Evolutionary conservation across 2,113 vertebrate genomes (phyloP).

Genomic region (Mastomys natalensis): DNA sequence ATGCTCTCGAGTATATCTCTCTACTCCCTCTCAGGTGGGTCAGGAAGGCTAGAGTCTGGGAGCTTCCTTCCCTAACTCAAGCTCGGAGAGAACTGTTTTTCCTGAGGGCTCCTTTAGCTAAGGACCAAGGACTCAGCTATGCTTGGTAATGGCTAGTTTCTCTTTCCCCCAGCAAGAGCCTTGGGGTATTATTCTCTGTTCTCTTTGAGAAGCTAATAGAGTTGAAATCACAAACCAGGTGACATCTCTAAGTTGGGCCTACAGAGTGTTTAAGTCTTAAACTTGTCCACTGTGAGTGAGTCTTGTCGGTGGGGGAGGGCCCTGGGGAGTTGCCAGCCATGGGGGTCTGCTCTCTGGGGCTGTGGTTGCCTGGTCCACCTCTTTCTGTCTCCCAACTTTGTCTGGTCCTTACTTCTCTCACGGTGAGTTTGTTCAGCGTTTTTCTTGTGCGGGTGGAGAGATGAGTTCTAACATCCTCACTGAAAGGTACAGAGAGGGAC

Average conservation of each 20-base stretch:
- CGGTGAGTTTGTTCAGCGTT: not conserved
- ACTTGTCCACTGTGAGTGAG: not conserved
- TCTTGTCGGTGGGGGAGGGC: not conserved
- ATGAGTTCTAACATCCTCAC: not conserved
- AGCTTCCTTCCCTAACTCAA: not conserved
- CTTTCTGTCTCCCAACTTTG: not conserved
- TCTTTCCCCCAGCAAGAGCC: not conserved
- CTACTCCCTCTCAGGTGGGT: not conserved
- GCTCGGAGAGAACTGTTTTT: not conserved
- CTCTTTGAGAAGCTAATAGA: not conserved
- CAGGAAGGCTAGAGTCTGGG: not conserved
- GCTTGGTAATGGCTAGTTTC: not conserved
- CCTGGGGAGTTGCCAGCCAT: not conserved
- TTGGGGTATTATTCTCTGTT: not conserved
- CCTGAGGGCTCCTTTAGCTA: not conserved
- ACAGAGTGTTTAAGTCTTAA: not conserved
- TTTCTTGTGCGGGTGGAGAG: not conserved
- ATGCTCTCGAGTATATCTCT: not conserved
- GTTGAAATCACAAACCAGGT: not conserved
- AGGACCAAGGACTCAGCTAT: not conserved
- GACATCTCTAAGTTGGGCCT: not conserved
- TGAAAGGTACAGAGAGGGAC: not conserved
- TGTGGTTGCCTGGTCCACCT: not conserved
- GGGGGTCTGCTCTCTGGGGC: not conserved
- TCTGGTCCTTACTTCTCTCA: not conserved